Evolutionary conservation across 2,797 vertebrate genomes (phyloP).

Genomic region (Adelosebastes latens): DNA sequence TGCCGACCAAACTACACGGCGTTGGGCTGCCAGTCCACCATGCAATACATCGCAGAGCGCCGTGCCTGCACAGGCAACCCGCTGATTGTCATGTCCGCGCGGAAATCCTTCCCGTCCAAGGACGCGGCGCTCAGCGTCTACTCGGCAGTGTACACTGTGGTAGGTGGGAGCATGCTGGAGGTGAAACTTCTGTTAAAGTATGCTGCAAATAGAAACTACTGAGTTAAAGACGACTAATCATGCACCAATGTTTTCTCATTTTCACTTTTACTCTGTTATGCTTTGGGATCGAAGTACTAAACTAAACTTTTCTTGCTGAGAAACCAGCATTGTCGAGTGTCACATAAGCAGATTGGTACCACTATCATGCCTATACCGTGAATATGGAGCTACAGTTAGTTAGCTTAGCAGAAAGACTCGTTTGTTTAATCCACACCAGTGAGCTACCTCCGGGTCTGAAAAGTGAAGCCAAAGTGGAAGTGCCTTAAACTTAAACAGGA

Average conservation of each 20-base stretch:
- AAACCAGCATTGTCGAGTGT: not conserved
- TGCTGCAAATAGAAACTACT: not conserved
- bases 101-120: constrained; percentile 93
- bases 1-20: constrained; percentile 93
- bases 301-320: not conserved
- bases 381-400: not conserved
- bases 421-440: too few relatives aligned
- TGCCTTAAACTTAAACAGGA: too few relatives aligned
- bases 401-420: not conserved
- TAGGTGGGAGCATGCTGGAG: constrained; percentile 57
- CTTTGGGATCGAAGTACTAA: not conserved
- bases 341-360: too few relatives aligned
- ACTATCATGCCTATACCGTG: not conserved
- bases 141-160: constrained; percentile 89
- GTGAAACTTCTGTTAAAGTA: not conserved
- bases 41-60: constrained; percentile 88
- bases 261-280: not conserved
- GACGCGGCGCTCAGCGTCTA: constrained; percentile 90
- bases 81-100: constrained; percentile 84
- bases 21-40: constrained; percentile 87
- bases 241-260: not conserved
- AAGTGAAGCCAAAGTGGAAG: too few relatives aligned
- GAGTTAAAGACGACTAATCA: not conserved
- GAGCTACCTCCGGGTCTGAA: too few relatives aligned
- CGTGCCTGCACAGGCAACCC: constrained; percentile 88